These are phyloP conservation scores for Trachythela sp. DNA, from an alignment of 64 coral and sea anemone genomes.

Conservation along the genomic window DNA sequence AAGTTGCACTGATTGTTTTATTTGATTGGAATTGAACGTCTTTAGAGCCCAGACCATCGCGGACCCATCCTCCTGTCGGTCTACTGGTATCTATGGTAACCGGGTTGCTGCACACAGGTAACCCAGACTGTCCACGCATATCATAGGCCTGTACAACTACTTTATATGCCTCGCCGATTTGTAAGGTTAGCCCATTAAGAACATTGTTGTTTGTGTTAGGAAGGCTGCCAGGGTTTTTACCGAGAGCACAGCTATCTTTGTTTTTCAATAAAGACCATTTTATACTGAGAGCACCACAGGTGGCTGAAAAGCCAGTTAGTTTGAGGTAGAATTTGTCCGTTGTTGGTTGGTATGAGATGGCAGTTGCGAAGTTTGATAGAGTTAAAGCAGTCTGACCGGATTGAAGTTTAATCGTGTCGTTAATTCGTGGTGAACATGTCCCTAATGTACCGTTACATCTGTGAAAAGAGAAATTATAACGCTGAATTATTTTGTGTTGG, in stretches of 20 bases:
- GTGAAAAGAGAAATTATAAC: background rate
- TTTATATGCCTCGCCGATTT: slow-evolving; percentile 50
- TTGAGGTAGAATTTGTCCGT: slow-evolving; percentile 63
- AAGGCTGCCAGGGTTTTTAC: background rate
- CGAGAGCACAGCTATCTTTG: background rate
- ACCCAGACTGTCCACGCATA: slow-evolving; percentile 32
- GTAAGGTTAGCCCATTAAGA: background rate
- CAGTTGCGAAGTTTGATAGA: slow-evolving; percentile 38
- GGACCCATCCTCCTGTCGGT: slow-evolving; percentile 78
- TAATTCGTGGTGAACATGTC: slow-evolving; percentile 56
- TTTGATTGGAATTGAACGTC: slow-evolving; percentile 50
- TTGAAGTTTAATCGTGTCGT: slow-evolving; percentile 50
- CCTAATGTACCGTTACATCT: slow-evolving; percentile 82
- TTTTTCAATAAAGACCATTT: slow-evolving; percentile 60
- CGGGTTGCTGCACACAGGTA: slow-evolving; percentile 54
- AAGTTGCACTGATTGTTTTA: slow-evolving; percentile 45
- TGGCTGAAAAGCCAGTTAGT: slow-evolving; percentile 56
- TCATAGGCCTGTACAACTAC: slow-evolving; percentile 20
- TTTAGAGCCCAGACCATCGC: slow-evolving; percentile 45
- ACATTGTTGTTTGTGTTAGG: background rate
- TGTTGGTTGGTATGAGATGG: slow-evolving; percentile 57
- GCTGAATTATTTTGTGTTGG: no score
- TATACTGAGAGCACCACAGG: slow-evolving; percentile 65
- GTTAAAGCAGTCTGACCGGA: slow-evolving; percentile 53
- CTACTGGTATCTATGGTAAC: slow-evolving; percentile 72